These are phyloP conservation scores for Agelaius tricolor DNA, from an alignment of 2,113 vertebrate genomes.

Conservation along the genomic window DNA sequence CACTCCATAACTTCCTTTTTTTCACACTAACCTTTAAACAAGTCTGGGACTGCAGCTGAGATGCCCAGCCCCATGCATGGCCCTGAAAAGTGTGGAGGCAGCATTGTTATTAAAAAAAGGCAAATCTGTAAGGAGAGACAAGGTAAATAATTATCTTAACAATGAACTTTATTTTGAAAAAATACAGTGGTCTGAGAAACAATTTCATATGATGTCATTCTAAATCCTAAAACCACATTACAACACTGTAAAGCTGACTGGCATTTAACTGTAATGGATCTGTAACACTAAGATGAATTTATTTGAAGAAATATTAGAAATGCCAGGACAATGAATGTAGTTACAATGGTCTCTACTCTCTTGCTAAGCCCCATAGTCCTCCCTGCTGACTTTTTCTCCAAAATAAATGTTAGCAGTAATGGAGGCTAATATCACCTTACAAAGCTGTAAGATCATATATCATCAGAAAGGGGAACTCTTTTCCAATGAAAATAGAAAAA, in stretches of 20 bases:
- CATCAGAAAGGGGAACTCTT: not conserved
- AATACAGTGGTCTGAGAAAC: not conserved
- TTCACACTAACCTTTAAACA: not conserved
- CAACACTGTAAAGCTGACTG: not conserved
- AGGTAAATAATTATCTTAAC: not conserved
- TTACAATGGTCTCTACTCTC: not conserved
- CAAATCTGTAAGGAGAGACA: not conserved
- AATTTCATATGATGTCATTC: not conserved
- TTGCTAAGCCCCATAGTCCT: not conserved
- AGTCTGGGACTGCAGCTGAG: not conserved
- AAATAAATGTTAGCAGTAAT: slow-evolving; percentile 39
- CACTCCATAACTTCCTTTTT: not conserved
- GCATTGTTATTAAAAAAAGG: not conserved
- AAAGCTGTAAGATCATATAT: slow-evolving; percentile 22
- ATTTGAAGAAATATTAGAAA: slow-evolving; percentile 13
- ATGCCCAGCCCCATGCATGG: not conserved
- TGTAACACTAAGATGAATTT: not conserved
- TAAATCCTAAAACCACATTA: not conserved
- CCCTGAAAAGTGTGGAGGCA: not conserved
- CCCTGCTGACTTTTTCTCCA: not conserved
- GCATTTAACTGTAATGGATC: not conserved
- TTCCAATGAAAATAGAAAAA: slow-evolving; percentile 30
- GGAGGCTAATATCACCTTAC: slow-evolving; percentile 1
- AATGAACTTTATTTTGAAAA: not conserved
- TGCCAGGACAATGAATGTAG: slow-evolving; percentile 10